phyloP scores from a whole-genome alignment of 2,113 vertebrate species.

The Pteruthius melanotis region DNA sequence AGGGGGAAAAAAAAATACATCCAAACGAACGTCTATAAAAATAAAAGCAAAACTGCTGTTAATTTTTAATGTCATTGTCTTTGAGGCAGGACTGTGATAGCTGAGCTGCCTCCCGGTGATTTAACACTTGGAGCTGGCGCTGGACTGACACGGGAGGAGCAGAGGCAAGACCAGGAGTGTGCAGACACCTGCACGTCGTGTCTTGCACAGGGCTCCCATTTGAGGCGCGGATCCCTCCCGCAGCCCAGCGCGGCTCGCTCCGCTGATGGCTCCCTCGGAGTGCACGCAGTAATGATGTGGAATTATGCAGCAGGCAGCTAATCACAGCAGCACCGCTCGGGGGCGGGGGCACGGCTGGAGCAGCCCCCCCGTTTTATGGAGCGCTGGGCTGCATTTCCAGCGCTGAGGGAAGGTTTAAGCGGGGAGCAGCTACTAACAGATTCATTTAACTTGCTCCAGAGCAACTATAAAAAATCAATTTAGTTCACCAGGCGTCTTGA shows the following conservation, averaged over 20 bases:
- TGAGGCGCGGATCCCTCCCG: not conserved
- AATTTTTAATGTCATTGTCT: not conserved
- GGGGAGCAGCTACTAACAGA: slow-evolving; percentile 79
- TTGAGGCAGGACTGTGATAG: not conserved
- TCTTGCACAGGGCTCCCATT: not conserved
- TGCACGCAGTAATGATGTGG: not conserved
- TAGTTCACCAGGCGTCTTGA: slow-evolving; percentile 79
- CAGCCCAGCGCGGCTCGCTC: not conserved
- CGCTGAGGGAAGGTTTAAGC: slow-evolving; percentile 64
- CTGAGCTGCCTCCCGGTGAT: not conserved
- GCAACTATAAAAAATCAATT: slow-evolving; percentile 87
- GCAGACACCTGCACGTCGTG: rapidly evolving
- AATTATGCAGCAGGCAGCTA: slow-evolving; percentile 16
- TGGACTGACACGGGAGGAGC: not conserved
- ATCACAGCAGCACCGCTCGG: not conserved
- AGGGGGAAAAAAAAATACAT: not conserved
- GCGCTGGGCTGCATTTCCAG: slow-evolving; percentile 28
- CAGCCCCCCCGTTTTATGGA: slow-evolving; percentile 32
- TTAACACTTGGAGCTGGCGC: rapidly evolving
- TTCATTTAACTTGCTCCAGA: slow-evolving; percentile 82
- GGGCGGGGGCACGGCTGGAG: slow-evolving; percentile 31
- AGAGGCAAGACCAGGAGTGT: rapidly evolving
- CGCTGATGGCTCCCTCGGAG: not conserved
- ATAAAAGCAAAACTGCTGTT: not conserved
- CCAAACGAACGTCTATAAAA: not conserved